A percentile compares a stretch with the other conserved stretches of the same genome.
Evolutionary conservation across 2,113 vertebrate genomes (phyloP).

Genomic region (Amblyornis subalaris): DNA sequence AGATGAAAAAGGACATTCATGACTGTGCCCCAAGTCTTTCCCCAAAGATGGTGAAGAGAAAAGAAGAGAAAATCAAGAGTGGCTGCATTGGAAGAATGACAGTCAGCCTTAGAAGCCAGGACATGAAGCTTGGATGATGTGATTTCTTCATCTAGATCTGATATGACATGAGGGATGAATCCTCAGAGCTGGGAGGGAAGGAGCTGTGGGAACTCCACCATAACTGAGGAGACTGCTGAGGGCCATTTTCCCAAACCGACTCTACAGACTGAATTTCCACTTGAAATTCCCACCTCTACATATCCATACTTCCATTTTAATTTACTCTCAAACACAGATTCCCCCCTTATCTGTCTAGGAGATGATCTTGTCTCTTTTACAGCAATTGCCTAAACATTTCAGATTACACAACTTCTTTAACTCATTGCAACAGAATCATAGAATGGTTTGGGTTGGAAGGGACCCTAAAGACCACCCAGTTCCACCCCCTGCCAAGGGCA

Average conservation of each 20-base stretch:
- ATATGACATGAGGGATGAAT: neutral
- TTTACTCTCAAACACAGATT: neutral
- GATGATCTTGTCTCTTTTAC: neutral
- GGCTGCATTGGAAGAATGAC: neutral
- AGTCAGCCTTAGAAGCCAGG: neutral
- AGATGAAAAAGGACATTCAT: neutral
- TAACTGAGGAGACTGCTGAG: neutral
- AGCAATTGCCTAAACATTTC: neutral
- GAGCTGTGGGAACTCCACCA: neutral
- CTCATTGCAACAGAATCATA: neutral
- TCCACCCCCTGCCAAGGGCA: rapidly evolving
- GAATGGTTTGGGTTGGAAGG: neutral
- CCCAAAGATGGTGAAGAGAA: neutral
- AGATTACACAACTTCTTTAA: neutral
- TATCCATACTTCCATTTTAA: neutral
- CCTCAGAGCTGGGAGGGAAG: neutral
- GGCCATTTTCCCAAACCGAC: neutral
- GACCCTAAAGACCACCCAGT: neutral
- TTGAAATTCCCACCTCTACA: neutral
- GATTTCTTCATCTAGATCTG: neutral
- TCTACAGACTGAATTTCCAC: neutral
- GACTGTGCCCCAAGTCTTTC: neutral
- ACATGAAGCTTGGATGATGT: neutral
- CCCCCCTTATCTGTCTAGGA: neutral
- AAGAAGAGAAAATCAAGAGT: neutral